Conservation (phyloP, 2,888 invertebrate species). For the Bhutanitis thaidina region DNA sequence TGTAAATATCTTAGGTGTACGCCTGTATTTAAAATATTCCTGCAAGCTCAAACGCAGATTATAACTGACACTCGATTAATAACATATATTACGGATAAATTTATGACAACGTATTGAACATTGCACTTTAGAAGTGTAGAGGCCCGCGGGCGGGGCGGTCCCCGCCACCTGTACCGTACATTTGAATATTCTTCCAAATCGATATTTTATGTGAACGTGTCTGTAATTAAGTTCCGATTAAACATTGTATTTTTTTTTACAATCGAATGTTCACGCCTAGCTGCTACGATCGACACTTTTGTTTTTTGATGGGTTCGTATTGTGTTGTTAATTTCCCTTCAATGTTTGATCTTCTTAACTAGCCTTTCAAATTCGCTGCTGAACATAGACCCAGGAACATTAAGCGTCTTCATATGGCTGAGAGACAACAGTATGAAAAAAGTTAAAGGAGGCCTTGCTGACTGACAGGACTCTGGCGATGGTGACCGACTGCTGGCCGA, state of each 20-base stretch:
- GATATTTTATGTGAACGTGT: constrained; percentile 71
- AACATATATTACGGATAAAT: constrained; percentile 47
- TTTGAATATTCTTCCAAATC: constrained; percentile 67
- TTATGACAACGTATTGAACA: constrained; percentile 42
- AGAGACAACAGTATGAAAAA: no score
- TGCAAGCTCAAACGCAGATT: constrained; percentile 13
- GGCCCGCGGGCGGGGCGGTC: constrained; percentile 61
- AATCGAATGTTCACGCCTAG: constrained; percentile 58
- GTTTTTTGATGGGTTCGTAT: constrained; percentile 8
- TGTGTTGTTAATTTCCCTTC: neutral
- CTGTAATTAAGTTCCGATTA: constrained; percentile 70
- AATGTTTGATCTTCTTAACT: no score
- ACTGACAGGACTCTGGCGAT: no score
- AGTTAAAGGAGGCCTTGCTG: no score
- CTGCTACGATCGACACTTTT: constrained; percentile 57
- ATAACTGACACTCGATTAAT: constrained; percentile 33
- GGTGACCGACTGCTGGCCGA: no score
- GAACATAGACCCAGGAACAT: no score
- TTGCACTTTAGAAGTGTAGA: constrained; percentile 45
- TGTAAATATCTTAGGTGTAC: neutral
- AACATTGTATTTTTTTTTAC: constrained; percentile 42
- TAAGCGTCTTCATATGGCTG: no score
- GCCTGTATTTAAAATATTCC: constrained; percentile 4
- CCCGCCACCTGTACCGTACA: constrained; percentile 64
- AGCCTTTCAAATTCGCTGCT: no score